Evolutionary conservation across 1,140 invertebrate species (phyloP).

Genomic region (Ectropis grisescens): DNA sequence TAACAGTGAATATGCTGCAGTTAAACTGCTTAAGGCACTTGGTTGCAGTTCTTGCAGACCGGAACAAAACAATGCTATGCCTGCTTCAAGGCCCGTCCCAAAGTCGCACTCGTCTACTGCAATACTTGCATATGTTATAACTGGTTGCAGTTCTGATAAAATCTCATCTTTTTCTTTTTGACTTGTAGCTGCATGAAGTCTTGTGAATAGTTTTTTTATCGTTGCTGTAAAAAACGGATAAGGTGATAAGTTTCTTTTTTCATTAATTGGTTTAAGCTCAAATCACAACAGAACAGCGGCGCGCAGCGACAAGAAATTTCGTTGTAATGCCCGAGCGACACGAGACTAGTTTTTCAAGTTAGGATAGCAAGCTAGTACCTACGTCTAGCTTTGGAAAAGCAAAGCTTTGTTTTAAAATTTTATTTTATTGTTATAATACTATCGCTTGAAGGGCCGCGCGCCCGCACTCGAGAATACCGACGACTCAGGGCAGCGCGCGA

Average conservation of each 20-base stretch:
- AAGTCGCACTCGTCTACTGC: slow-evolving; percentile 96
- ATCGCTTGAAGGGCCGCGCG: too few species aligned
- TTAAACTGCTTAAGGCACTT: slow-evolving; percentile 75
- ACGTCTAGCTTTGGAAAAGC: too few species aligned
- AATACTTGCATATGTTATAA: slow-evolving; percentile 86
- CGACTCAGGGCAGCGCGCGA: too few species aligned
- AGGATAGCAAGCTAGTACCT: too few species aligned
- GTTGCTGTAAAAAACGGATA: slow-evolving; percentile 68
- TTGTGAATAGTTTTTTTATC: slow-evolving; percentile 80
- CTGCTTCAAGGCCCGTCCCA: slow-evolving; percentile 91
- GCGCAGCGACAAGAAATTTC: too few species aligned
- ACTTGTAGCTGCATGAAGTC: slow-evolving; percentile 73
- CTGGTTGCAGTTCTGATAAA: slow-evolving; percentile 79
- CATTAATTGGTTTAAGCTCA: neutral
- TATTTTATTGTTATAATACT: too few species aligned
- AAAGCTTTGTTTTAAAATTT: too few species aligned
- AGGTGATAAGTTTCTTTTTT: slow-evolving; percentile 1
- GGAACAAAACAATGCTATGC: slow-evolving; percentile 86
- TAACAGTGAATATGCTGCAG: slow-evolving; percentile 84
- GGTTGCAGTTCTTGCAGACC: slow-evolving; percentile 79
- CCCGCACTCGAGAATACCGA: too few species aligned
- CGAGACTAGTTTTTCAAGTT: too few species aligned
- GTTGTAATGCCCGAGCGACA: too few species aligned
- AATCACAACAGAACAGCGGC: too few species aligned
- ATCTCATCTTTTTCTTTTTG: slow-evolving; percentile 73